phyloP scores from a whole-genome alignment of 2,888 invertebrate species.

The Synergus laeviventris region DNA sequence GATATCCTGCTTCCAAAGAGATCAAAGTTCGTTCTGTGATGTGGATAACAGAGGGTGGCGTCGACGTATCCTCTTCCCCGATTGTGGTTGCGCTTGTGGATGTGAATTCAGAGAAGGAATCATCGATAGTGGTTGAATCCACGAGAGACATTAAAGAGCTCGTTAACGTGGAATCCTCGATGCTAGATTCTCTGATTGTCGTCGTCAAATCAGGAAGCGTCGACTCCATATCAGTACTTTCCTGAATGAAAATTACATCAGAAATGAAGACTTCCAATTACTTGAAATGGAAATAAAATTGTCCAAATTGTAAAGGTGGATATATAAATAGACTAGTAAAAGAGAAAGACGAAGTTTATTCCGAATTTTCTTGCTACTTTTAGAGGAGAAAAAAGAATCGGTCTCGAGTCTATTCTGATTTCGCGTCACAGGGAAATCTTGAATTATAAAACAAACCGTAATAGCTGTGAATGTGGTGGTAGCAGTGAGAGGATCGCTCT shows the following conservation, averaged over 20 bases:
- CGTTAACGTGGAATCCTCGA: conserved; percentile 50
- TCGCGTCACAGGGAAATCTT: not conserved
- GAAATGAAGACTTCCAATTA: not conserved
- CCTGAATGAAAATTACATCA: conserved; percentile 23
- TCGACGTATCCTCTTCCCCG: conserved; percentile 49
- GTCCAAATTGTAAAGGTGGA: not conserved
- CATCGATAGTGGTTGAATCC: conserved; percentile 57
- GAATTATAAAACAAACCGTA: not conserved
- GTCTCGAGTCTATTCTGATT: not conserved
- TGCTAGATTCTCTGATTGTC: conserved; percentile 42
- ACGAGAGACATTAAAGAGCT: conserved; percentile 50
- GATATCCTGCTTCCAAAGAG: conserved; percentile 44
- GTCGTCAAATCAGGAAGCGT: conserved; percentile 47
- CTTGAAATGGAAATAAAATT: not conserved
- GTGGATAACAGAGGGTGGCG: conserved; percentile 41
- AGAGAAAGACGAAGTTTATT: not conserved
- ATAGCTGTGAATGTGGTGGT: conserved; percentile 52
- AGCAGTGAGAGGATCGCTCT: conserved; percentile 52
- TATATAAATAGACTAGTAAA: not conserved
- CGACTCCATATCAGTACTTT: conserved; percentile 35
- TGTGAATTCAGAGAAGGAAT: conserved; percentile 55
- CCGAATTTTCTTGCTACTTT: not conserved
- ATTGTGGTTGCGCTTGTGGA: conserved; percentile 50
- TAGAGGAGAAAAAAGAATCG: not conserved
- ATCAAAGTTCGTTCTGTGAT: conserved; percentile 48